Evolutionary conservation across 2,888 invertebrate species (phyloP).

Genomic region (Drosophila vallismaia): DNA sequence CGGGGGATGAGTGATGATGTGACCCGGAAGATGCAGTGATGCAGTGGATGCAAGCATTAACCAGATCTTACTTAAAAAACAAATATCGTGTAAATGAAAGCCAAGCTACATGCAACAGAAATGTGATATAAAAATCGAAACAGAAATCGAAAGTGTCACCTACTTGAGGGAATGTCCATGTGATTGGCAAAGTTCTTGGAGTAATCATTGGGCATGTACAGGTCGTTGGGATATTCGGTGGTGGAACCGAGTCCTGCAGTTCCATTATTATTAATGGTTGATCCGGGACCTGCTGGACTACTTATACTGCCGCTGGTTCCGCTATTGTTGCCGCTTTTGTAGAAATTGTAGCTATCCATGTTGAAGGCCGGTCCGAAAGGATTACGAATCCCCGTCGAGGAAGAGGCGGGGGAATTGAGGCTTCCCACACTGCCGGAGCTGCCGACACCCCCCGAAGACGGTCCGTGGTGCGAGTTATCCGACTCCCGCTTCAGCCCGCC

Average conservation of each 20-base stretch:
- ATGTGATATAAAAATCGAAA: conserved; percentile 3
- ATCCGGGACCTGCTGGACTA: conserved; percentile 33
- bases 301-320: conserved; percentile 50
- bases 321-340: conserved; percentile 67
- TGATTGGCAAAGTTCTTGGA: conserved; percentile 83
- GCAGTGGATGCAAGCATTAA: conserved; percentile 25
- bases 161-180: conserved; percentile 84
- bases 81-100: conserved; percentile 9
- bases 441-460: conserved; percentile 20
- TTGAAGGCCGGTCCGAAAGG: conserved; percentile 75
- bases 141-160: conserved; percentile 49
- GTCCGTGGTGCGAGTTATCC: conserved; percentile 70
- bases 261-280: conserved; percentile 32
- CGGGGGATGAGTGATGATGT: conserved; percentile 14
- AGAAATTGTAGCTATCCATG: conserved; percentile 81
- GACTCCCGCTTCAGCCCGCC: conserved; percentile 82
- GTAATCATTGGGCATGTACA: conserved; percentile 82
- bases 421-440: conserved; percentile 34
- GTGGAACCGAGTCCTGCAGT: conserved; percentile 43
- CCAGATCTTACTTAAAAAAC: conserved; percentile 25
- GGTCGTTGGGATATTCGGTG: conserved; percentile 83
- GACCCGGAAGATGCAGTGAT: conserved; percentile 3
- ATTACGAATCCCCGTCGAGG: conserved; percentile 71
- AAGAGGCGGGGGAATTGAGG: conserved; percentile 41
- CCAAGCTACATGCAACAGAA: conserved; percentile 60